Percentiles rank a stretch among this genome's conserved stretches.
These are phyloP conservation scores for Leptinotarsa haldemani DNA, from an alignment of 2,888 invertebrate species.

Conservation along the genomic window DNA sequence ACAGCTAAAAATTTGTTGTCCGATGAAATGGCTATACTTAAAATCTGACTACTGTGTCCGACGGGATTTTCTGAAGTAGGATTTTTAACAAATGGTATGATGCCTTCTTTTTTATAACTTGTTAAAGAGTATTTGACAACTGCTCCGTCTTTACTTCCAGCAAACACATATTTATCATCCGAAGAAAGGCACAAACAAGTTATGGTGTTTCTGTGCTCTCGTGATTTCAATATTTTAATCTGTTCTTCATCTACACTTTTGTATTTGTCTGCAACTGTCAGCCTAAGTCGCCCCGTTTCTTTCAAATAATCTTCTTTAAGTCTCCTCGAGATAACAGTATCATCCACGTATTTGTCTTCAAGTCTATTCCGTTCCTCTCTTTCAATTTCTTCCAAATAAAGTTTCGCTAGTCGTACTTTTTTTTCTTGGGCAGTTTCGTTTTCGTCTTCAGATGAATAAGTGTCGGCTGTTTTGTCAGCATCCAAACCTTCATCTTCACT, in stretches of 20 bases:
- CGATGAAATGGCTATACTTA: conserved; percentile 78
- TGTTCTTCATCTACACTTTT: conserved; percentile 63
- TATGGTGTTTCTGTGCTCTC: conserved; percentile 81
- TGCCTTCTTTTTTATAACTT: conserved; percentile 73
- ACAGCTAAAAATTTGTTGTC: conserved; percentile 86
- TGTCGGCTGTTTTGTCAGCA: conserved; percentile 67
- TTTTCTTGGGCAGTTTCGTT: conserved; percentile 91
- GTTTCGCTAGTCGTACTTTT: conserved; percentile 87
- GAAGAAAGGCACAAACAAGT: conserved; percentile 84
- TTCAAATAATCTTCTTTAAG: conserved; percentile 88
- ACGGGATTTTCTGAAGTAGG: conserved; percentile 50
- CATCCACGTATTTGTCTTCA: conserved; percentile 75
- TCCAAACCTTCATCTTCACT: conserved; percentile 74
- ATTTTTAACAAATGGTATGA: conserved; percentile 66
- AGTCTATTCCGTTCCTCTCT: conserved; percentile 80
- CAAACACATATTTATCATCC: conserved; percentile 79
- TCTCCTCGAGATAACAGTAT: conserved; percentile 77
- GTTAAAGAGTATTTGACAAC: conserved; percentile 86
- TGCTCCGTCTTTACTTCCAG: conserved; percentile 89
- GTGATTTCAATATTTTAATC: conserved; percentile 73
- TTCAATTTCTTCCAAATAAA: conserved; percentile 88
- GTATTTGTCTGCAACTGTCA: conserved; percentile 77
- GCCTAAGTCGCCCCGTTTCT: conserved; percentile 83
- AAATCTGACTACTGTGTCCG: conserved; percentile 66
- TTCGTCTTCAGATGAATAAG: conserved; percentile 70